Conservation (phyloP, 2,797 vertebrate species). For the Amazona finschi region DNA sequence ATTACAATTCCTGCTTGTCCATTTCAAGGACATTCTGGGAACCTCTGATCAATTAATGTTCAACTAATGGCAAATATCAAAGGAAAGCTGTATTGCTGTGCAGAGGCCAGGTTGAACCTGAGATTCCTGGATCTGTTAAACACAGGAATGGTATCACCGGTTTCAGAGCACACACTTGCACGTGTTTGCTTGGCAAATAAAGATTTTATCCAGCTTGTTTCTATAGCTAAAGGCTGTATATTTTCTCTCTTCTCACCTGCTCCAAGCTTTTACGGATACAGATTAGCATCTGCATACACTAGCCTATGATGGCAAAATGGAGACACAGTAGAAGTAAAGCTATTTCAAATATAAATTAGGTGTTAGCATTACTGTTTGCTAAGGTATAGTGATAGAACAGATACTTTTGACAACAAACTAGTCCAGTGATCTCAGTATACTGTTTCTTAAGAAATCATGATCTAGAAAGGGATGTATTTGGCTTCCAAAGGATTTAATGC, state of each 20-base stretch:
- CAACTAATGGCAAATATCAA: constrained; percentile 8
- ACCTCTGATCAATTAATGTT: neutral
- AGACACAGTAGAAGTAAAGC: neutral
- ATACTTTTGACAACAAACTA: neutral
- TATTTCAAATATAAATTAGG: neutral
- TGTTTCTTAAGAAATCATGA: neutral
- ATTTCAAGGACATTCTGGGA: neutral
- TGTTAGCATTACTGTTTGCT: neutral
- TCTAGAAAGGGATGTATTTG: neutral
- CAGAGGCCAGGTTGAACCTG: neutral
- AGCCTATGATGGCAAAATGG: neutral
- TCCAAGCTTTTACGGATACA: neutral
- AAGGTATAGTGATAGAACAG: neutral
- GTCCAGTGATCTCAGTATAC: neutral
- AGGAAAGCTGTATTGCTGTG: neutral
- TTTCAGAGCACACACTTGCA: neutral
- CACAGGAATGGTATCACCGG: neutral
- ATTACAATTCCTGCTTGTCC: neutral
- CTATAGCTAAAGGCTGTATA: neutral
- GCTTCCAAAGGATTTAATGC: neutral
- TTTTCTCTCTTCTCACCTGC: neutral
- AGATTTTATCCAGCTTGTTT: neutral
- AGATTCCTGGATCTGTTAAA: neutral
- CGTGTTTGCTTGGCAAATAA: neutral
- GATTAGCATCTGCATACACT: neutral